A percentile compares a stretch with the other conserved stretches of the same genome.
phyloP scores from a whole-genome alignment of 2,113 vertebrate genomes.

The Bubo scandiacus region DNA sequence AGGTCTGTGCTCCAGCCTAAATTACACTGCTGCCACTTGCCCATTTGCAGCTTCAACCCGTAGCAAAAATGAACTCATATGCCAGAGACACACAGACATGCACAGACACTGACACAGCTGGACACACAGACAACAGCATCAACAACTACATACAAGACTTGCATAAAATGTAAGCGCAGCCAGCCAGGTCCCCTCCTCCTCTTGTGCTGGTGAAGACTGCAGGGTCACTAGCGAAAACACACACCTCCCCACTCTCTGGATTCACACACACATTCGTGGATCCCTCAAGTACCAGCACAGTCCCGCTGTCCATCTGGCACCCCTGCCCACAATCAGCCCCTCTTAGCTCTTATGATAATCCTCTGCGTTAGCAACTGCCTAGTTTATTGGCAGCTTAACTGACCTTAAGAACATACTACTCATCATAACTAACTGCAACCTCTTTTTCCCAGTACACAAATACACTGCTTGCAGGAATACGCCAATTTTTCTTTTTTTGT shows the following conservation, averaged over 20 bases:
- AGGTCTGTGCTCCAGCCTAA: neutral
- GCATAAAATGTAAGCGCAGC: neutral
- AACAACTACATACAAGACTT: neutral
- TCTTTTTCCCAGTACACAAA: neutral
- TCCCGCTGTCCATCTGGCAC: neutral
- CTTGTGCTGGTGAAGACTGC: neutral
- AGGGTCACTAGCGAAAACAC: neutral
- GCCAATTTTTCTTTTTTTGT: neutral
- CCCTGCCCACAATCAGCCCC: neutral
- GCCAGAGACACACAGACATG: neutral
- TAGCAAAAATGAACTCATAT: neutral
- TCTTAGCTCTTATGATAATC: neutral
- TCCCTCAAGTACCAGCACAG: neutral
- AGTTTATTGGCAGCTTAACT: neutral
- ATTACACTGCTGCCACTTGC: neutral
- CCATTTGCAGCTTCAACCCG: neutral
- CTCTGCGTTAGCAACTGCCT: neutral
- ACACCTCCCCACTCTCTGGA: neutral
- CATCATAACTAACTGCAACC: neutral
- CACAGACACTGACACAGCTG: fast-evolving
- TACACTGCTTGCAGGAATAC: neutral
- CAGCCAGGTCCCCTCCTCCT: neutral
- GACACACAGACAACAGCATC: neutral
- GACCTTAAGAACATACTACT: neutral
- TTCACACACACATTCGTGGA: fast-evolving